Evolutionary conservation across 2,113 vertebrate genomes (phyloP), one percentile per base, ranked within the genome.

Genomic region (Rissa tridactyla): DNA sequence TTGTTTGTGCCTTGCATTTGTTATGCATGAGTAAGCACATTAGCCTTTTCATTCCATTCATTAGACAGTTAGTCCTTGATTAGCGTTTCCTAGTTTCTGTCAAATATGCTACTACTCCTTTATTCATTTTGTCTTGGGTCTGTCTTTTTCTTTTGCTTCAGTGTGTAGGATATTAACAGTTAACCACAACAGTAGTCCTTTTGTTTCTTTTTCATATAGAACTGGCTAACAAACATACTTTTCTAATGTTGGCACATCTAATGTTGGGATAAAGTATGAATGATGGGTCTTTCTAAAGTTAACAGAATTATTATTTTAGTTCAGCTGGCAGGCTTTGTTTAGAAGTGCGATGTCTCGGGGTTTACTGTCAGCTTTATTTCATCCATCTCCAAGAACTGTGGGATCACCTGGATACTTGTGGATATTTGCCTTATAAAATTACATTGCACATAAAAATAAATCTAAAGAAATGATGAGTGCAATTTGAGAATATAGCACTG

Each of bases 31-130:
- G 91, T 97, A 96, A 97, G 93, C 96, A 90, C 97, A 97, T 98
- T 94, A 95, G 96, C 81, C 97, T 97, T 98, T 98, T 98, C 89
- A 97, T 96, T 97, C 97, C 90, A 97, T 98, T 98, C 97, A 97
- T 97, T 97, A 97, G 93, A 96, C 95, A 97, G 94, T 95, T 96
- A 96, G 94, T 97, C 94, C 94, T 98, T 97, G 96, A 97, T 97
- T 98, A 97, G 92, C 94, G 96, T 97, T 98, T 98, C 96, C 88
- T 94, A 91, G 81, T 94, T 96, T 96, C 92, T 93, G 54, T 96
- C 86, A 96, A 92, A 98, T 94, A 97, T 44, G 82, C 84, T 96
- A 82, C 92, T 95, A 94, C 92, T 96, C 92, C 83, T 96, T 91
- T 94, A 86, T 92, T 91, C 69, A 26, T 77, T 96, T 95, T 96